Conservation (phyloP, 2,888 invertebrate genomes). For the Aquatica leii region DNA sequence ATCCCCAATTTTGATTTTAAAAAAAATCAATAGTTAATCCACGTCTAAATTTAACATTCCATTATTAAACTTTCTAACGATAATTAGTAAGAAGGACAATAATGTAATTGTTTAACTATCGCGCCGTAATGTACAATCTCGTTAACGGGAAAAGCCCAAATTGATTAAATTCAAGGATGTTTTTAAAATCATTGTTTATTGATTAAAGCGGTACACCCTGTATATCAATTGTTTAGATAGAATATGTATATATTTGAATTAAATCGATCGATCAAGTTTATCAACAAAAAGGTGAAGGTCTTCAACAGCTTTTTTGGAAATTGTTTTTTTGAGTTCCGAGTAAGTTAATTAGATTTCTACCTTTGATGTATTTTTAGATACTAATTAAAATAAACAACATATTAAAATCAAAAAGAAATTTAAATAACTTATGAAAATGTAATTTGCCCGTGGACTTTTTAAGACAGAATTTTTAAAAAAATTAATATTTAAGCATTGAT, state of each 20-base stretch:
- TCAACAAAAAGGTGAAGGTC: no score
- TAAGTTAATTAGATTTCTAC: slow-evolving; percentile 3
- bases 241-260: no score
- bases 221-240: no score
- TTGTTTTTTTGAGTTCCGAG: background rate
- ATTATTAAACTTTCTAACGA: slow-evolving; percentile 3
- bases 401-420: slow-evolving; percentile 11
- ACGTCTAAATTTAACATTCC: background rate
- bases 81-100: slow-evolving; percentile 8
- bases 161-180: slow-evolving; percentile 2
- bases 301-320: no score
- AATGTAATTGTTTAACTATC: slow-evolving; percentile 12
- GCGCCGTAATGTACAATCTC: slow-evolving; percentile 7
- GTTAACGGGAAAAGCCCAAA: slow-evolving; percentile 11
- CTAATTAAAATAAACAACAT: slow-evolving; percentile 12
- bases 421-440: slow-evolving; percentile 12
- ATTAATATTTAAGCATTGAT: no score
- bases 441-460: slow-evolving; percentile 7
- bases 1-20: no score
- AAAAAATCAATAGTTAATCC: slow-evolving; percentile 1
- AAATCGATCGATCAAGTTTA: no score
- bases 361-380: slow-evolving; percentile 8
- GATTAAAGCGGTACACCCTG: no score
- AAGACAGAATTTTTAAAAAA: background rate
- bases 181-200: no score